Evolutionary conservation across 2,113 vertebrate genomes (phyloP).

Genomic region (Eurystomus gularis): DNA sequence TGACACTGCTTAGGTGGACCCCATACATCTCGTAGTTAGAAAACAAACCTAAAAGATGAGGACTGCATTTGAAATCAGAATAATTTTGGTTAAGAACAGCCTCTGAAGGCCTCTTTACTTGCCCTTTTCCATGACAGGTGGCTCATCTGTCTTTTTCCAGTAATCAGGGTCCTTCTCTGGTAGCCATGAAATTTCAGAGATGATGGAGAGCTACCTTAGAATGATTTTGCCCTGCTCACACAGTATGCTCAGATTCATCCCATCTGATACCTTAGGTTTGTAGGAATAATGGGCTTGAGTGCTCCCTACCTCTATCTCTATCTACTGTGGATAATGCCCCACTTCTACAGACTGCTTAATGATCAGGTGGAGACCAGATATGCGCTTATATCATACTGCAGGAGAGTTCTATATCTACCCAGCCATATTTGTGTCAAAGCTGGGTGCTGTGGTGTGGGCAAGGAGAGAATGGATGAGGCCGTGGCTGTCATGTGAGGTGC

Average conservation of each 20-base stretch:
- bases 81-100: neutral
- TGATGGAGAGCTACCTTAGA: neutral
- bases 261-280: too few relatives aligned
- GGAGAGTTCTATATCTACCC: neutral
- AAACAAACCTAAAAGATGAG: neutral
- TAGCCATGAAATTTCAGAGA: neutral
- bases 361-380: neutral
- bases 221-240: neutral
- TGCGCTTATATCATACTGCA: neutral
- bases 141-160: neutral
- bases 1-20: neutral
- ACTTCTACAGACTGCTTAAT: neutral
- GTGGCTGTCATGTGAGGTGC: accelerated
- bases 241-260: too few relatives aligned
- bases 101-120: neutral
- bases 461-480: neutral
- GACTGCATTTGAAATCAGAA: neutral
- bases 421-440: accelerated
- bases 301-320: neutral
- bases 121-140: neutral
- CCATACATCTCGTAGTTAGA: neutral
- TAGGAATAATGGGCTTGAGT: neutral
- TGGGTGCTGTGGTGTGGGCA: neutral
- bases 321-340: neutral
- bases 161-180: accelerated